Base-by-base conservation (phyloP, 1,140 invertebrate genomes). In the Luehdorfia chinensis region DNA sequence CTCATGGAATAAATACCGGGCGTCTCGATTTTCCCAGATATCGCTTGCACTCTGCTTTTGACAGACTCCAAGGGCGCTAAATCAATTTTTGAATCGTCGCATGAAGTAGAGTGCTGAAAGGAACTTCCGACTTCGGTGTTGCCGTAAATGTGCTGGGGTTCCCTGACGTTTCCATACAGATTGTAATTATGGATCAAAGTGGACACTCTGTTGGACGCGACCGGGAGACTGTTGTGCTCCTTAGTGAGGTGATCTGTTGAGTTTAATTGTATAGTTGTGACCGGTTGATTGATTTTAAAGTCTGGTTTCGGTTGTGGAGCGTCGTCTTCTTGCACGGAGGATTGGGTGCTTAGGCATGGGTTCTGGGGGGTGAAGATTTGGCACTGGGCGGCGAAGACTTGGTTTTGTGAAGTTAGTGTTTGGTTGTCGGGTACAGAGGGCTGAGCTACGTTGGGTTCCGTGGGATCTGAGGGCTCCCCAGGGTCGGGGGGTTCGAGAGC, bases 151-250 rank as follows among this genome's bases (percentile, higher is more conserved):
- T 86, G 86, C 31, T 84, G 73, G 0, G 80, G 79, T 11, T 84
- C 81, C 11, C 76, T 70, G 0, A 85, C 76, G 52, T 87, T 87
- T 0, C 84, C 78, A 43, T 88, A 88, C 4, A 87, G 43, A 33
- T 88, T 88, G 49, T 87, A 88, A 28, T 85, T 88, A 41, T 88
- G 85, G 25, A 88, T 87, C 2, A 88, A 62, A 0, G 87, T 75
- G 0, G 87, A 88, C 0, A 88, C 87, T 13, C 87, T 51, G 41
- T 88, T 88, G 0, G 83, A 69, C 0, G 84, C 71, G 3, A 65
- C 59, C 0, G 87, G 84, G 1, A 88, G 66, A 48, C 84, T 87
- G 47, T 66, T 81, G 57, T 81, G 84, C 47, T 88, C 84, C 43
- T 75, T 79, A 2, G 66, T 57, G 1, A 47, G 19, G 39, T 66